Percentiles rank a stretch among this genome's conserved stretches.
Evolutionary conservation across 1,140 invertebrate genomes (phyloP).

Genomic region (Anagrus nilaparvatae): DNA sequence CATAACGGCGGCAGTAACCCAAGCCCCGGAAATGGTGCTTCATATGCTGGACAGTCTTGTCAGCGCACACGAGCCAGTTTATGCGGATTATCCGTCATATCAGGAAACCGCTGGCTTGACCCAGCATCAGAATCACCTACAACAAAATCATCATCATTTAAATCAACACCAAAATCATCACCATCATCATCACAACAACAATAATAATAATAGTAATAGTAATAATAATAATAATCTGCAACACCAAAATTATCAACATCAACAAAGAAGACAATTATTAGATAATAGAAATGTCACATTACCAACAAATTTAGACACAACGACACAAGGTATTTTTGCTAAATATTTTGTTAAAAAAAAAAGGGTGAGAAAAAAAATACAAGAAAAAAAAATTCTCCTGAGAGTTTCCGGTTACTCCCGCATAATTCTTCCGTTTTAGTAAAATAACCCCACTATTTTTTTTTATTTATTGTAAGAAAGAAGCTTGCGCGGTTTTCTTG

Average conservation of each 20-base stretch:
- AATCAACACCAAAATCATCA: constrained; percentile 18
- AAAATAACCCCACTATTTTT: too few relatives aligned
- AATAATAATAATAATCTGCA: background rate
- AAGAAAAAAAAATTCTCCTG: too few relatives aligned
- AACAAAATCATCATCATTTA: constrained; percentile 21
- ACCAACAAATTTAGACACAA: too few relatives aligned
- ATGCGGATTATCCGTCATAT: constrained; percentile 40
- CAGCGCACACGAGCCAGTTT: constrained; percentile 37
- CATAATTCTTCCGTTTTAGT: too few relatives aligned
- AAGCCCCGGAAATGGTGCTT: constrained; percentile 39
- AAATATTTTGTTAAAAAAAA: too few relatives aligned
- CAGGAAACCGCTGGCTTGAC: constrained; percentile 33
- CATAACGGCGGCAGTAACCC: constrained; percentile 10
- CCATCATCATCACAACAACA: constrained; percentile 18
- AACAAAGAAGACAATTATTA: constrained; percentile 11
- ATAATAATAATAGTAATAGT: constrained; percentile 13
- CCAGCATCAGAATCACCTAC: constrained; percentile 24
- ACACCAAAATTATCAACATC: constrained; percentile 9
- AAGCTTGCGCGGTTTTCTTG: too few relatives aligned
- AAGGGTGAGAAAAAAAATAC: too few relatives aligned
- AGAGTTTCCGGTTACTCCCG: too few relatives aligned
- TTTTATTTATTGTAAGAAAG: too few relatives aligned
- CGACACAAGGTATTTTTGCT: too few relatives aligned
- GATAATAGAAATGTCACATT: too few relatives aligned
- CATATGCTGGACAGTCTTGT: constrained; percentile 40